These are phyloP conservation scores for Pollimyrus isidori DNA, from an alignment of 2,113 vertebrate species.

Conservation along the genomic window DNA sequence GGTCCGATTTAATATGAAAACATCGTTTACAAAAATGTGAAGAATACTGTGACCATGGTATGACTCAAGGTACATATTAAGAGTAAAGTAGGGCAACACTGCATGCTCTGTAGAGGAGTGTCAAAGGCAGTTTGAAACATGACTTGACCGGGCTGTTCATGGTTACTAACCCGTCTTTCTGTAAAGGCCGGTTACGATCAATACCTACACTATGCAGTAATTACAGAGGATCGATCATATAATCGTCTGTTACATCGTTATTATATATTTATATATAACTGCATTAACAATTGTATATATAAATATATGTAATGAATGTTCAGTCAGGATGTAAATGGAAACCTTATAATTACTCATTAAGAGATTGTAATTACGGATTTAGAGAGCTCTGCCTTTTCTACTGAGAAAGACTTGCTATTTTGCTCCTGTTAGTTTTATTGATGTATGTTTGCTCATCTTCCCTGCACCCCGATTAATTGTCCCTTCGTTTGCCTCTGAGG, in stretches of 20 bases:
- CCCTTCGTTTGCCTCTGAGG: not conserved
- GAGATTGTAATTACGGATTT: not conserved
- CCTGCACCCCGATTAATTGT: not conserved
- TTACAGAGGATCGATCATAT: not conserved
- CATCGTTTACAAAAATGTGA: constrained; percentile 68
- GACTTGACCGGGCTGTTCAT: not conserved
- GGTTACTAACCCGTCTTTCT: not conserved
- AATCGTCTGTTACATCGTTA: not conserved
- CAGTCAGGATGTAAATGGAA: not conserved
- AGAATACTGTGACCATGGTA: constrained; percentile 62
- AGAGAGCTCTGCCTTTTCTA: not conserved
- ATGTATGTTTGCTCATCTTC: not conserved
- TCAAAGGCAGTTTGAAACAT: not conserved
- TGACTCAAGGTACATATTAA: constrained; percentile 57
- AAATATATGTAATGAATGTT: constrained; percentile 4
- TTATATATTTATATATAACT: not conserved
- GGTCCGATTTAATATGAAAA: constrained; percentile 72
- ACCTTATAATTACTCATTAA: not conserved
- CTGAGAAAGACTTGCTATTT: not conserved
- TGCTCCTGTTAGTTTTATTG: constrained; percentile 17
- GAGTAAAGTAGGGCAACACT: constrained; percentile 44
- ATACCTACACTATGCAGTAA: not conserved
- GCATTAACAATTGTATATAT: not conserved
- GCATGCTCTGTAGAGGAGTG: constrained; percentile 39
- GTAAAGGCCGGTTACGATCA: not conserved